phyloP scores from a whole-genome alignment of 2,113 vertebrate genomes.

The Penelope pileata region DNA sequence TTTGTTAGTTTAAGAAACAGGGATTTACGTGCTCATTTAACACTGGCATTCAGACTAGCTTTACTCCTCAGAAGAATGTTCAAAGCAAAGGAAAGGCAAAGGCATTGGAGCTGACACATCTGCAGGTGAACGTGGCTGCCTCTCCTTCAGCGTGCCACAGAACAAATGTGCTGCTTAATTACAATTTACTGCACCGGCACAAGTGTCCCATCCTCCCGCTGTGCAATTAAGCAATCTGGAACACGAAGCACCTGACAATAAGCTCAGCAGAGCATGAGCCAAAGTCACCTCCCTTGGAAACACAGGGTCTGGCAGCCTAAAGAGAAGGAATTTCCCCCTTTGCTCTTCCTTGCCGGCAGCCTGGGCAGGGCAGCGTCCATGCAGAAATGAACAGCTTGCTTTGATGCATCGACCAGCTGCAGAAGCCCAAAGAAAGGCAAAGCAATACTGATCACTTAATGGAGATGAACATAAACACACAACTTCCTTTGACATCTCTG shows the following conservation, averaged over 20 bases:
- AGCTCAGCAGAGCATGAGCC: not conserved
- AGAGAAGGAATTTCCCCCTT: not conserved
- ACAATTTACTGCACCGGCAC: not conserved
- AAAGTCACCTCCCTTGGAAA: not conserved
- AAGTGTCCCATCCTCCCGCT: not conserved
- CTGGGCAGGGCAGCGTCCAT: rapidly evolving
- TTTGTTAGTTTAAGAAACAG: not conserved
- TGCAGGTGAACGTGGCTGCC: not conserved
- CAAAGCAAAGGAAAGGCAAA: not conserved
- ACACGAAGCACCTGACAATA: not conserved
- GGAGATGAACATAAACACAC: not conserved
- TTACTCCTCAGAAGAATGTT: not conserved
- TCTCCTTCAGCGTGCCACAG: not conserved
- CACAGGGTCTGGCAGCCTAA: not conserved
- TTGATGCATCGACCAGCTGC: not conserved
- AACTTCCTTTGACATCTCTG: not conserved
- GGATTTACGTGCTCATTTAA: not conserved
- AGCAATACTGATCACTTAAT: not conserved
- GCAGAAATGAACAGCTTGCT: not conserved
- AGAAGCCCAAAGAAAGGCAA: not conserved
- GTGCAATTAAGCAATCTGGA: not conserved
- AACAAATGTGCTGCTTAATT: not conserved
- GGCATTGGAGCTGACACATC: not conserved
- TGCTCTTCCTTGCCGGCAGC: not conserved
- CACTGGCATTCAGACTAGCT: not conserved